phyloP scores from a whole-genome alignment of 2,888 invertebrate species.

The Tiliacea aurago region DNA sequence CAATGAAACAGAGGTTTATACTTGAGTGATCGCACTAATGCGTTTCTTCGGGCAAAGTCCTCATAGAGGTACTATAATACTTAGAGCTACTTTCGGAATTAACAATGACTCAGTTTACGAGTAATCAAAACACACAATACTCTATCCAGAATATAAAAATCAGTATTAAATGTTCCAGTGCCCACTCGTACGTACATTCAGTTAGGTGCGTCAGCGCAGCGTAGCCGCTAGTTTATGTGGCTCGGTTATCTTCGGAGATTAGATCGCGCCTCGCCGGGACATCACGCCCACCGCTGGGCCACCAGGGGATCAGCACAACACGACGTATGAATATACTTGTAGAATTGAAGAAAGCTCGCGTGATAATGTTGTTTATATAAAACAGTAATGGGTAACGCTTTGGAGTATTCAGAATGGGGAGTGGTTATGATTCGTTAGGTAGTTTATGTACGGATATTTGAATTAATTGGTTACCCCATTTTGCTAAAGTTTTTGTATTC shows the following conservation, averaged over 20 bases:
- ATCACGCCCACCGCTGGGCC: conserved; percentile 79
- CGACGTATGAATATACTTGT: conserved; percentile 54
- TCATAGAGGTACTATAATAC: background rate
- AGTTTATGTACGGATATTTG: background rate
- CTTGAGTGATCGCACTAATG: background rate
- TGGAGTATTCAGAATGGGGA: conserved; percentile 1
- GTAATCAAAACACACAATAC: conserved; percentile 22
- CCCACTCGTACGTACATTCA: conserved; percentile 44
- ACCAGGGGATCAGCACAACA: conserved; percentile 53
- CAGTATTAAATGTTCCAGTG: conserved; percentile 50
- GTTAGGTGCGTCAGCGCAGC: conserved; percentile 66
- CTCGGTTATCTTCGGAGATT: conserved; percentile 81
- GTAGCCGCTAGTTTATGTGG: conserved; percentile 80
- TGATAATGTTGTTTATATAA: conserved; percentile 53
- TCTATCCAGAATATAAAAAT: conserved; percentile 42
- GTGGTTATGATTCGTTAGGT: background rate
- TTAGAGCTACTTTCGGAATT: conserved; percentile 8
- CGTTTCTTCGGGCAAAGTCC: background rate
- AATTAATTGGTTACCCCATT: background rate
- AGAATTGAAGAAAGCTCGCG: conserved; percentile 36
- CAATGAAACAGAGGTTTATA: background rate
- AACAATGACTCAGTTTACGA: background rate
- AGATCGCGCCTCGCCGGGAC: conserved; percentile 75
- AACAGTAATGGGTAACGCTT: conserved; percentile 32
- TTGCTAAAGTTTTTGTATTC: background rate